These are phyloP conservation scores for Camponotus pennsylvanicus DNA, from an alignment of 1,140 invertebrate genomes.

Conservation along the genomic window DNA sequence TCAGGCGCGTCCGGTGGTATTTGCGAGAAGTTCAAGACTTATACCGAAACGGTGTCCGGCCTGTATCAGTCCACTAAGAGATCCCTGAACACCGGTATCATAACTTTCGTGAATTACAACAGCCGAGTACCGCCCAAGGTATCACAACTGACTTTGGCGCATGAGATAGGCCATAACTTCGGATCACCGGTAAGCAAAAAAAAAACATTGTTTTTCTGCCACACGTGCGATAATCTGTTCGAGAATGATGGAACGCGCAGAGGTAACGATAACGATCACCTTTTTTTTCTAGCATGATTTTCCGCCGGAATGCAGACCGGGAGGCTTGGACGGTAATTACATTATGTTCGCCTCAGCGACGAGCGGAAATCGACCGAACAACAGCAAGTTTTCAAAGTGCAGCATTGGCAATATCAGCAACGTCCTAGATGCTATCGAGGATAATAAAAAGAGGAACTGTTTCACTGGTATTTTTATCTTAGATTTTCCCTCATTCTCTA, in stretches of 20 bases:
- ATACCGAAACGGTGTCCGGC: slow-evolving; percentile 97
- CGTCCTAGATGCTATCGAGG: slow-evolving; percentile 96
- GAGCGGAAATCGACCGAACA: slow-evolving; percentile 96
- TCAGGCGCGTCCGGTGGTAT: slow-evolving; percentile 99
- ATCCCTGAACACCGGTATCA: slow-evolving; percentile 99
- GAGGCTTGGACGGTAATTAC: slow-evolving; percentile 95
- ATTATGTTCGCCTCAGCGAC: slow-evolving; percentile 99
- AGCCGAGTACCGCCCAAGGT: slow-evolving; percentile 98
- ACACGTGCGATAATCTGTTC: neutral
- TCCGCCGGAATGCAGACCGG: slow-evolving; percentile 96
- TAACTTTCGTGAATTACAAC: slow-evolving; percentile 99
- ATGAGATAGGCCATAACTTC: slow-evolving; percentile 99
- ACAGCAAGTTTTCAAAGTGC: slow-evolving; percentile 97
- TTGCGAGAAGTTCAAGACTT: slow-evolving; percentile 99
- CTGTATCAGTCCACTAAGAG: slow-evolving; percentile 97
- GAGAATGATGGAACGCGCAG: neutral
- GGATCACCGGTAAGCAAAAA: slow-evolving; percentile 94
- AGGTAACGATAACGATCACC: slow-evolving; percentile 26
- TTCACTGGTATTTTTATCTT: slow-evolving; percentile 89
- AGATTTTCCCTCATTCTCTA: neutral
- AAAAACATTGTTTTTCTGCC: neutral
- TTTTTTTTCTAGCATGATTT: slow-evolving; percentile 94
- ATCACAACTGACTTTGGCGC: slow-evolving; percentile 98
- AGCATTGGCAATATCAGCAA: slow-evolving; percentile 98
- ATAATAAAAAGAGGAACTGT: slow-evolving; percentile 98